A percentile compares a stretch with the other conserved stretches of the same genome.
Evolutionary conservation across 2,113 vertebrate genomes (phyloP).

Genomic region (Macrotus californicus): DNA sequence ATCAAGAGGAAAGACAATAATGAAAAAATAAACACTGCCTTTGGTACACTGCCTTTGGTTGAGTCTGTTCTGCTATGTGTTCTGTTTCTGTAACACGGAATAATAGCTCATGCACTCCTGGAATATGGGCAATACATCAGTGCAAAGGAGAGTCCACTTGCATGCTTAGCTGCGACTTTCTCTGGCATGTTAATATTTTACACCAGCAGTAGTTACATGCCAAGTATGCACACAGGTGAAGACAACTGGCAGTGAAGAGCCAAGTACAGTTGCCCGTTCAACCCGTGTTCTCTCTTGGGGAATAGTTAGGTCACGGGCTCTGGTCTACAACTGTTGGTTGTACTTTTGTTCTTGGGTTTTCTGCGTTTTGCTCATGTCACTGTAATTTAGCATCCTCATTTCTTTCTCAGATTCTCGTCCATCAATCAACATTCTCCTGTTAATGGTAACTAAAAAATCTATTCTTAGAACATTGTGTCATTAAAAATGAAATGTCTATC

Average conservation of each 20-base stretch:
- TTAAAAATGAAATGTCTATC: background rate
- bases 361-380: background rate
- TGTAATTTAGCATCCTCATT: too few relatives aligned
- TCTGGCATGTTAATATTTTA: background rate
- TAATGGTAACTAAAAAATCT: background rate
- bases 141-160: background rate
- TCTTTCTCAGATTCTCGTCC: background rate
- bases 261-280: background rate
- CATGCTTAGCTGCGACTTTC: background rate
- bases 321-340: too few relatives aligned
- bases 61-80: background rate
- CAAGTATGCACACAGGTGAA: background rate
- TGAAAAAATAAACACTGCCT: background rate
- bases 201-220: background rate
- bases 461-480: background rate
- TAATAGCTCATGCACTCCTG: background rate
- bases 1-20: rapidly evolving
- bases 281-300: background rate
- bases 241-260: too few relatives aligned
- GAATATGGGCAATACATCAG: background rate
- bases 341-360: rapidly evolving
- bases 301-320: background rate
- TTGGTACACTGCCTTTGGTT: background rate
- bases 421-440: background rate
- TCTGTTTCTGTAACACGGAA: background rate